Base-by-base conservation (phyloP, 2,797 vertebrate genomes). In the Gobionotothen gibberifrons region DNA sequence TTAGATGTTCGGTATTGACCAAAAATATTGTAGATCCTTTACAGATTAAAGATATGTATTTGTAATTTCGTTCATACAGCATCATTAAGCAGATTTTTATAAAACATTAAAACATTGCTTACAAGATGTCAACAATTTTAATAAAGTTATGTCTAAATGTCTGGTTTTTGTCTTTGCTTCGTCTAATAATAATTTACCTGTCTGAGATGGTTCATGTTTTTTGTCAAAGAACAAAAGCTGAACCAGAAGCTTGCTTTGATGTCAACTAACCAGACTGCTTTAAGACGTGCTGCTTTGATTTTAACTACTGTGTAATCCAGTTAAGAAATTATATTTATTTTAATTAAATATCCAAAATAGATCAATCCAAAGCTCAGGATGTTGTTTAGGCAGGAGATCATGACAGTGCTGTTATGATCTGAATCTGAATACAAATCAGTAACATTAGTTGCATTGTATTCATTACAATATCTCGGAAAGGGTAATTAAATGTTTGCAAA, bases 221-320 rank as follows among this genome's bases (percentile, higher is more conserved):
- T 16, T 12, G 60, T 79, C 60, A 0, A 15, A 58, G 64, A 76
- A 70, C 66, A 77, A 68, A 80, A 58, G 72, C 51, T 47, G 74
- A 66, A 21, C 5, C 3, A 32, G 52, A 49, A 49, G 5, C 19
- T 51, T 52, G 53, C 83, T 77, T 73, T 78, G 74, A 84, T 70
- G 71, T 78, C 51, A 19, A 19, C 15, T 56, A 60, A 81, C 10
- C 59, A 61, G 82, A 79, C 54, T 17, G 12, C 69, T 43, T 56
- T 29, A 32, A 3, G 53, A 69, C 19, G 8, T 46, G 69, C 64
- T 55, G 49, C 68, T 81, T 68, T 67, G 26, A 74, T 60, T 53
- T 42, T 16, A 21, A n/a, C 54, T 26, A 3, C 32, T 10, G 54
- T 21, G 15, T 86, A 64, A 90, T 78, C 42, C 26, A 1, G 62